Percentiles rank a stretch among this genome's conserved stretches.
Evolutionary conservation across 2,888 invertebrate genomes (phyloP).

Genomic region (Microdon myrmicae): DNA sequence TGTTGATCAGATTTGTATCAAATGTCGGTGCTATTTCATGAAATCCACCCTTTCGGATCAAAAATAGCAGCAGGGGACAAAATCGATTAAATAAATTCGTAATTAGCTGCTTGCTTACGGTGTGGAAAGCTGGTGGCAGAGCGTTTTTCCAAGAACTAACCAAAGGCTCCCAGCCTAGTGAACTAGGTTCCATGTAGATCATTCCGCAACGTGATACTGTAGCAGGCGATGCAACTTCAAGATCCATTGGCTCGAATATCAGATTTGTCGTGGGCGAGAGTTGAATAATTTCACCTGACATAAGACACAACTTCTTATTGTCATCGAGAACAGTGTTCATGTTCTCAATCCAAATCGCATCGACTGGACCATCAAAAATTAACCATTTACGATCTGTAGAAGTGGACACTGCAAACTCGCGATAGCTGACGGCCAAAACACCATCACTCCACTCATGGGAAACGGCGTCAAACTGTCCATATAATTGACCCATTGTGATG

Average conservation of each 20-base stretch:
- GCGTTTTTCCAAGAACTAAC: slow-evolving; percentile 86
- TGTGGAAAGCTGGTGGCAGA: slow-evolving; percentile 77
- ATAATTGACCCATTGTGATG: slow-evolving; percentile 94
- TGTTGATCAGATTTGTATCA: slow-evolving; percentile 83
- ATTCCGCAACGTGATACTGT: slow-evolving; percentile 94
- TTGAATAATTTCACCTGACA: slow-evolving; percentile 97
- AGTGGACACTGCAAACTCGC: slow-evolving; percentile 76
- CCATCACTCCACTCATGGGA: slow-evolving; percentile 97
- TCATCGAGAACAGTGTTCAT: slow-evolving; percentile 96
- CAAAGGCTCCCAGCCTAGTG: slow-evolving; percentile 92
- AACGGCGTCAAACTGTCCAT: slow-evolving; percentile 92
- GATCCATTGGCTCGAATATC: slow-evolving; percentile 94
- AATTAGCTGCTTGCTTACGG: slow-evolving; percentile 75
- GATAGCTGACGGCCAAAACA: slow-evolving; percentile 84
- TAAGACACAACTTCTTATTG: slow-evolving; percentile 95
- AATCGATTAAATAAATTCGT: slow-evolving; percentile 81
- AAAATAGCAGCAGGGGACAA: slow-evolving; percentile 80
- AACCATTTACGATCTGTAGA: slow-evolving; percentile 90
- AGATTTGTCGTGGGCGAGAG: slow-evolving; percentile 88
- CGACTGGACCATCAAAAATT: slow-evolving; percentile 95
- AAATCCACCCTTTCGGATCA: slow-evolving; percentile 78
- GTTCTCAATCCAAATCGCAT: slow-evolving; percentile 97
- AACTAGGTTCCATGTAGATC: slow-evolving; percentile 93
- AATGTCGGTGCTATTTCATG: slow-evolving; percentile 88
- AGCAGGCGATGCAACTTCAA: slow-evolving; percentile 76